Percentiles rank a stretch among this genome's conserved stretches.
These are phyloP conservation scores for Macropus fuliginosus DNA, from an alignment of 2,797 vertebrate genomes.

Conservation along the genomic window DNA sequence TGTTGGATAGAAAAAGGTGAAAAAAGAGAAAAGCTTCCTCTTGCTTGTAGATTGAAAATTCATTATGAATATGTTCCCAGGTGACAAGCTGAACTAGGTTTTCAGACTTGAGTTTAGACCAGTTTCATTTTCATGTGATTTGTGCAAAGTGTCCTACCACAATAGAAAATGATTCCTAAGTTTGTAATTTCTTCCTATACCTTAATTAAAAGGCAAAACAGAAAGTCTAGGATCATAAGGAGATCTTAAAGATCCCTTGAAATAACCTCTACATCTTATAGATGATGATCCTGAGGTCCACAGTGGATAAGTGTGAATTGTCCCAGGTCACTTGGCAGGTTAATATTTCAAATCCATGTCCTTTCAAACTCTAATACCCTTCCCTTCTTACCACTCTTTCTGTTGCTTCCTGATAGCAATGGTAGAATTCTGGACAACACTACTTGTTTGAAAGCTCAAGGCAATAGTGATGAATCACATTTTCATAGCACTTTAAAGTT, in stretches of 20 bases:
- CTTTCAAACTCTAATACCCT: not conserved
- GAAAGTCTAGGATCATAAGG: not conserved
- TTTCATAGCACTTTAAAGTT: not conserved
- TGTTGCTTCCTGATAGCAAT: not conserved
- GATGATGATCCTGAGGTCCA: not conserved
- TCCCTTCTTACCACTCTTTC: not conserved
- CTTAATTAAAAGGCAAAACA: not conserved
- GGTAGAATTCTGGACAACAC: no score
- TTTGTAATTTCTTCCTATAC: constrained; percentile 53
- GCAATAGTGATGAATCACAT: not conserved
- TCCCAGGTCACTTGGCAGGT: not conserved
- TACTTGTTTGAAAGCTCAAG: constrained; percentile 19
- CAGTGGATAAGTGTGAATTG: not conserved
- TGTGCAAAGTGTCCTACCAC: constrained; percentile 51
- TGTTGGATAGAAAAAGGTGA: not conserved
- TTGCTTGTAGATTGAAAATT: not conserved
- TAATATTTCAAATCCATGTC: not conserved
- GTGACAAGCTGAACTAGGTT: not conserved
- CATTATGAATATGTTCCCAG: not conserved
- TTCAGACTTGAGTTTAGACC: not conserved
- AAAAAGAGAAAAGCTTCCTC: rapidly evolving
- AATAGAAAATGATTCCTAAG: constrained; percentile 47
- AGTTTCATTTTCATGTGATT: not conserved
- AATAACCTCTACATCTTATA: not conserved
- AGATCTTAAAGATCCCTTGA: not conserved